Evolutionary conservation across 2,797 vertebrate species (phyloP), one percentile per base, ranked within the genome.

Genomic region (Anguilla obscura): DNA sequence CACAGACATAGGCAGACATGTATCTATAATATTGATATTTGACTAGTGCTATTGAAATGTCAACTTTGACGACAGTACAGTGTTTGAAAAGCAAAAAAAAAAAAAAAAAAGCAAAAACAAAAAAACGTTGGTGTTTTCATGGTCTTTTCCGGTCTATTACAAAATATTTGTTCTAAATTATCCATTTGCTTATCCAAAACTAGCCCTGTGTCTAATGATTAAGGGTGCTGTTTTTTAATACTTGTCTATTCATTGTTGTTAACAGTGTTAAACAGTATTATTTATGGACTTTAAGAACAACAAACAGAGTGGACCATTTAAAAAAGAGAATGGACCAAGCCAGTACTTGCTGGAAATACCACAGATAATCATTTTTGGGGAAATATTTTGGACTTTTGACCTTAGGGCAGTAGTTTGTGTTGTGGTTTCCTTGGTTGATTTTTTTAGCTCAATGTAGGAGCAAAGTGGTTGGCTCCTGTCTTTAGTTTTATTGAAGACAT

Each of bases 301-400:
- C 10, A 52, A 52, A 52, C 2, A 40, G 10, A 40, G 36, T 58
- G 56, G 56, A 58, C 56, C 56, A 16, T 58, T 58, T 76, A 36
- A 33, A 76, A 76, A 76, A 76, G 27, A 30, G 40, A 27, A n/a
- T 50, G 45, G 80, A n/a, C 45, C 36, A 83, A 52, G 80, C 45
- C 48, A 82, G 79, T 52, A 50, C 52, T 83, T 48, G 21, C 80
- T 52, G 21, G 80, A 52, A 83, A 48, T 24, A 21, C 45, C 10
- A n/a, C 16, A 48, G 80, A 83, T 33, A 83, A 83, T 83, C 80
- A 86, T 66, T 86, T 66, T 14, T 58, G 56, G 30, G 30, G 7
- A 40, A 74, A 58, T 74, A 58, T 74, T 74, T 74, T 74, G 30
- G 9, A 36, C 27, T 21, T 36, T 79, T 10, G 74, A 36, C 27